These are phyloP conservation scores for Acrocera orbiculus DNA, from an alignment of 2,888 invertebrate genomes.

Conservation along the genomic window DNA sequence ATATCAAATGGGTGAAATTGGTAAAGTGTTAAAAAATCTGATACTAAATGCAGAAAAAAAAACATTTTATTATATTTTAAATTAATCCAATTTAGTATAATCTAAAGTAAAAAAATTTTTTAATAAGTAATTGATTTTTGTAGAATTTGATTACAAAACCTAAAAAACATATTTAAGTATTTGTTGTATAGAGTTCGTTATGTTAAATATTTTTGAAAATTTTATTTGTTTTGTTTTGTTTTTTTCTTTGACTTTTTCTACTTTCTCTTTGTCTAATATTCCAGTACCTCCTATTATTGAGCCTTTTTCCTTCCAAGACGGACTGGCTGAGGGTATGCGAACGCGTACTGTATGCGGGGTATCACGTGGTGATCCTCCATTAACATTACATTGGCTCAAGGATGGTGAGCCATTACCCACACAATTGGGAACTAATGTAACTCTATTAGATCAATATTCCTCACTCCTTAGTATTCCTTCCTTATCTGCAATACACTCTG, in stretches of 20 bases:
- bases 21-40: too few relatives aligned
- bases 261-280: constrained; percentile 21
- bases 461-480: constrained; percentile 61
- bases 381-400: constrained; percentile 66
- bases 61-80: too few relatives aligned
- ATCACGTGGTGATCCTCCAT: constrained; percentile 62
- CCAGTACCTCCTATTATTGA: constrained; percentile 73
- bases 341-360: constrained; percentile 67
- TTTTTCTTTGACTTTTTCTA: constrained; percentile 13
- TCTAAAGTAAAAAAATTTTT: too few relatives aligned
- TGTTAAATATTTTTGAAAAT: too few relatives aligned
- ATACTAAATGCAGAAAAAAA: too few relatives aligned
- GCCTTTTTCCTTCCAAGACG: constrained; percentile 70
- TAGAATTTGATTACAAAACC: too few relatives aligned
- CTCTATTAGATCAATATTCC: constrained; percentile 57
- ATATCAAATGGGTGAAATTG: too few relatives aligned
- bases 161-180: too few relatives aligned
- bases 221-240: constrained; percentile 11
- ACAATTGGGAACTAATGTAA: constrained; percentile 47
- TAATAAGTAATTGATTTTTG: too few relatives aligned
- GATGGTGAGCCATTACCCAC: constrained; percentile 54
- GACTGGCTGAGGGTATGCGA: constrained; percentile 64
- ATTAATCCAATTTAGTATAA: too few relatives aligned
- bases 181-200: too few relatives aligned
- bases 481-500: constrained; percentile 54